These are phyloP conservation scores for Phainopepla nitens DNA, from an alignment of 2,113 vertebrate genomes.

Conservation along the genomic window DNA sequence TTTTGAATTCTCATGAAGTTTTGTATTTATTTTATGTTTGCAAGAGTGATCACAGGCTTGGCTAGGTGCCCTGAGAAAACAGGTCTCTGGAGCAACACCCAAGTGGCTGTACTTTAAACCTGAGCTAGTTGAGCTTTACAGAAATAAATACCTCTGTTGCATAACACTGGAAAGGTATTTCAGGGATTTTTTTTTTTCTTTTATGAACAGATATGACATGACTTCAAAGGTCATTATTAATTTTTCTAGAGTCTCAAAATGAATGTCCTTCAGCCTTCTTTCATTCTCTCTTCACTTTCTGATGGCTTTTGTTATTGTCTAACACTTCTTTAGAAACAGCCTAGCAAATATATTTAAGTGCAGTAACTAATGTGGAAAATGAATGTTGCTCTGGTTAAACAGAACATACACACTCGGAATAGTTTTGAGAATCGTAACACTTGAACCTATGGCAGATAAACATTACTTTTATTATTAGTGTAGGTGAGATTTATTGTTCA, in stretches of 20 bases:
- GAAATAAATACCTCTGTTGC: background rate
- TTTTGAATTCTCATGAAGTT: background rate
- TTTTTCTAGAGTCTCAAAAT: background rate
- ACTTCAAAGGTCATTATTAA: background rate
- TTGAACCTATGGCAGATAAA: background rate
- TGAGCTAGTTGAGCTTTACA: background rate
- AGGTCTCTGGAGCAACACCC: background rate
- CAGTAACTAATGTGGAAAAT: background rate
- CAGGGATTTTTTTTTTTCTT: background rate
- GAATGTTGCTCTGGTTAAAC: background rate
- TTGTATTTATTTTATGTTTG: background rate
- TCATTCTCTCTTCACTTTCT: background rate
- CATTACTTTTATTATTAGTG: background rate
- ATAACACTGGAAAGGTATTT: background rate
- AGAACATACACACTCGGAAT: background rate
- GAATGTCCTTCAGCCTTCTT: background rate
- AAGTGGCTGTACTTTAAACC: constrained; percentile 1
- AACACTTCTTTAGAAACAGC: background rate
- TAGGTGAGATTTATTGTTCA: background rate
- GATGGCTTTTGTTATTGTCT: background rate
- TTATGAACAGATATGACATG: background rate
- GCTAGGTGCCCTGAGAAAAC: background rate
- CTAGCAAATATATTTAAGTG: background rate
- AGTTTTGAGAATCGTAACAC: background rate
- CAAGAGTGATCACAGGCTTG: background rate